A percentile compares a stretch with the other conserved stretches of the same genome.
phyloP scores from a whole-genome alignment of 2,888 invertebrate species.

The Mactromeris polynyma region DNA sequence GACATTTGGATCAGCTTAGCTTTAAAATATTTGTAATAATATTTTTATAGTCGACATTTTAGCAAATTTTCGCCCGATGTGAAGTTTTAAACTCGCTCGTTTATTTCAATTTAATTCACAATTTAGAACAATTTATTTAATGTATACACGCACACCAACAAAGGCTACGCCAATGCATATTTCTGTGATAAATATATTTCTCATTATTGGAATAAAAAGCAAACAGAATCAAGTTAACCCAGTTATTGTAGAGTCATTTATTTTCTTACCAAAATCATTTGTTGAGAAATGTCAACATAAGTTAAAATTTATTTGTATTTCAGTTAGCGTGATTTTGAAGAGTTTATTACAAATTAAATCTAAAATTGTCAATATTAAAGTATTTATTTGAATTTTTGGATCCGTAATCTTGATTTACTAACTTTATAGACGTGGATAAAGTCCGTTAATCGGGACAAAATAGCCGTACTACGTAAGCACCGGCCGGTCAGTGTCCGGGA shows the following conservation, averaged over 20 bases:
- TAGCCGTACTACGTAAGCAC: background rate
- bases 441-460: background rate
- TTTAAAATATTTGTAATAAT: background rate
- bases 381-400: background rate
- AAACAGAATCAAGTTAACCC: background rate
- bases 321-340: background rate
- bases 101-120: background rate
- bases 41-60: background rate
- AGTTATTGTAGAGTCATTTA: constrained; percentile 2
- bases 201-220: background rate
- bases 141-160: too few species aligned
- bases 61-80: background rate
- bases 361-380: background rate
- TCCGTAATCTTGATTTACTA: background rate
- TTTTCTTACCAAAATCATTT: background rate
- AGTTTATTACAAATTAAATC: constrained; percentile 10
- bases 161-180: background rate
- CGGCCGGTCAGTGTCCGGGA: background rate
- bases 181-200: background rate
- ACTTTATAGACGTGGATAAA: background rate
- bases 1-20: background rate
- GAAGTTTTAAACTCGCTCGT: background rate
- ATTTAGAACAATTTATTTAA: too few species aligned
- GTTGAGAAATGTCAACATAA: background rate
- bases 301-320: background rate